Base-by-base conservation (phyloP, 2,797 vertebrate genomes). In the Clarias fuscus region DNA sequence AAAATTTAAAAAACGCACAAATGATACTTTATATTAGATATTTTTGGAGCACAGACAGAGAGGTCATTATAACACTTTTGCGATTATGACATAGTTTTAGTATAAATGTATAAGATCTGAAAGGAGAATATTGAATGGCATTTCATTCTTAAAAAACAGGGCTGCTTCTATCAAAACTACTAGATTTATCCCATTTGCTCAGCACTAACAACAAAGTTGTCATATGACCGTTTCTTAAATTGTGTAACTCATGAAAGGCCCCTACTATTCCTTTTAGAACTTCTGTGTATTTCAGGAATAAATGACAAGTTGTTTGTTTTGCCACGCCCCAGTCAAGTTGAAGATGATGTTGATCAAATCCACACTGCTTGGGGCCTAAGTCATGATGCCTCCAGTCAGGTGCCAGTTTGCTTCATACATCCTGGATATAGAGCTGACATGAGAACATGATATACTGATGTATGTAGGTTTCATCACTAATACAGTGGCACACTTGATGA, bases 21-120 rank as follows among this genome's bases (percentile, higher is more conserved):
- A 90, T 86, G 83, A 86, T 82, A 85, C 78, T 79, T 85, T 86
- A 89, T 89, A 91, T 88, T 86, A 84, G 58, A 77, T 70, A 78
- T 89, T 87, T 87, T 87, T 85, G 85, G 86, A 86, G 77, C 77
- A 58, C 56, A 76, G 88, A 86, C 84, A 89, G 81, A 84, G 83
- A 83, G 81, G 72, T 88, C 85, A 84, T 87, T 76, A 78, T 40
- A 86, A 85, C 37, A 65, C 61, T 5, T 11, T 48, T 65, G 40
- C 40, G 30, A 30, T 81, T 48, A 65, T 53, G 15, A 24, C 48
- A 1, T 67, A 27, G 37, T 27, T 37, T 81, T 65, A 10, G 22
- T 65, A 79, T 77, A 14, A 58, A 37, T 37, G 22, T 7, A 64
- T 3, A n/a, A 27, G 37, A 64, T 20, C 78, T 64, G 78, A 3